Evolutionary conservation across 2,113 vertebrate genomes (phyloP).

Genomic region (Trichomycterus rosablanca): DNA sequence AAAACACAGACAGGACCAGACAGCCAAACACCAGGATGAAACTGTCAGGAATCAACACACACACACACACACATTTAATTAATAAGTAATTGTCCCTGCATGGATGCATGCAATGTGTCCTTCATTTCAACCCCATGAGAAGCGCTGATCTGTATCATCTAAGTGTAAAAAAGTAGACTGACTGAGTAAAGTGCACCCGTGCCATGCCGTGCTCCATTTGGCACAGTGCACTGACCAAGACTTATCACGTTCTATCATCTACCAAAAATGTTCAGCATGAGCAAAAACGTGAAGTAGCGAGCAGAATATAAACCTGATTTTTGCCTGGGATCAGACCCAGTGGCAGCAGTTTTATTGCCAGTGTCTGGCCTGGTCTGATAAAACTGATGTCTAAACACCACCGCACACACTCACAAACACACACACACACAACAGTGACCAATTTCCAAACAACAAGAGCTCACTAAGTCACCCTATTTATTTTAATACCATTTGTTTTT

Average conservation of each 20-base stretch:
- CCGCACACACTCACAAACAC: not conserved
- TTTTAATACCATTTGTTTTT: too few species aligned
- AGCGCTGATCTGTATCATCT: not conserved
- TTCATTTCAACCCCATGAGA: not conserved
- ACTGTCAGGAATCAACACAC: slow-evolving; percentile 71
- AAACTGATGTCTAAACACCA: slow-evolving; percentile 11
- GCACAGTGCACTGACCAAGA: not conserved
- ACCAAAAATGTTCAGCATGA: not conserved
- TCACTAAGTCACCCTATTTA: too few species aligned
- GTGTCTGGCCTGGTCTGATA: slow-evolving; percentile 11
- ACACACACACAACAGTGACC: too few species aligned
- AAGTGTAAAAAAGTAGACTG: not conserved
- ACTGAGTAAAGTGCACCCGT: not conserved
- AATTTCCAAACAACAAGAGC: too few species aligned
- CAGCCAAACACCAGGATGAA: slow-evolving; percentile 98
- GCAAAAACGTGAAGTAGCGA: slow-evolving; percentile 6
- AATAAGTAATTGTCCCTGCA: not conserved
- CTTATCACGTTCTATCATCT: not conserved
- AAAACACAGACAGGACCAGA: slow-evolving; percentile 97
- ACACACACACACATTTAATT: slow-evolving; percentile 19
- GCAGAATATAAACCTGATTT: slow-evolving; percentile 9
- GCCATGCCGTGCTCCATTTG: not conserved
- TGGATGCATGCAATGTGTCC: not conserved
- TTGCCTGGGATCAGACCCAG: slow-evolving; percentile 5
- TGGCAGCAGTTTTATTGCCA: slow-evolving; percentile 14